Conservation (phyloP, 37 sponge, comb jelly and placozoan genomes). For the Spongilla lacustris region DNA sequence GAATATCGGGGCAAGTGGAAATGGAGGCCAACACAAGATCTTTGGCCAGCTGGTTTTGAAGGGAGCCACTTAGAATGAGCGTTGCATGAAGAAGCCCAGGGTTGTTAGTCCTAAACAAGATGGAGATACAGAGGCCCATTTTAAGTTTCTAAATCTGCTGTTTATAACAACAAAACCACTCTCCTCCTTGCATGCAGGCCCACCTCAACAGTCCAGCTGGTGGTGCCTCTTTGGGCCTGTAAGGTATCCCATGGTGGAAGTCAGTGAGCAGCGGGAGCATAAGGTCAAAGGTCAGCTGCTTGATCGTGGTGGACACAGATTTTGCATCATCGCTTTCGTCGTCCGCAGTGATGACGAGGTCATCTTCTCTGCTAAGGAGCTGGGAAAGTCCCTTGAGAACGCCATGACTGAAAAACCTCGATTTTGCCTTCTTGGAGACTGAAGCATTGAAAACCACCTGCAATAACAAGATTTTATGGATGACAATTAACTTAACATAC, state of each 20-base stretch:
- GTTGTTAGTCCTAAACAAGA: conserved; percentile 63
- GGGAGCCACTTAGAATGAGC: conserved; percentile 24
- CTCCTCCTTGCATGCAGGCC: neutral
- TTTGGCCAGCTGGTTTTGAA: conserved; percentile 1
- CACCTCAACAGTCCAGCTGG: conserved; percentile 33
- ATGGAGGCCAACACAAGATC: conserved; percentile 30
- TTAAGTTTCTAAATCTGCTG: too few species aligned
- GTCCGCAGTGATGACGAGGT: neutral
- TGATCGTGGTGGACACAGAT: neutral
- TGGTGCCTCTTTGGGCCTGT: conserved; percentile 46
- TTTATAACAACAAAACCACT: too few species aligned
- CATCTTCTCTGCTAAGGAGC: conserved; percentile 21
- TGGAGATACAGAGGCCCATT: neutral
- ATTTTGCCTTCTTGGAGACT: conserved; percentile 65
- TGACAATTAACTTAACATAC: neutral
- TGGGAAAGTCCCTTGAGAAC: conserved; percentile 41
- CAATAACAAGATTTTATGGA: neutral
- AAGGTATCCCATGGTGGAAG: conserved; percentile 62
- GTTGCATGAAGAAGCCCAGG: conserved; percentile 62
- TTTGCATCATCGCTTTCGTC: neutral
- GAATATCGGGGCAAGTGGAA: conserved; percentile 59
- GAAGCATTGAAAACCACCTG: conserved; percentile 59
- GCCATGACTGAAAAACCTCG: conserved; percentile 49
- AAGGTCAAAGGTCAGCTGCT: conserved; percentile 17
- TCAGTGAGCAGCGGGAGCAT: conserved; percentile 46